phyloP scores from a whole-genome alignment of 92 coral and sea anemone species.

The Phenganax stokvisi region DNA sequence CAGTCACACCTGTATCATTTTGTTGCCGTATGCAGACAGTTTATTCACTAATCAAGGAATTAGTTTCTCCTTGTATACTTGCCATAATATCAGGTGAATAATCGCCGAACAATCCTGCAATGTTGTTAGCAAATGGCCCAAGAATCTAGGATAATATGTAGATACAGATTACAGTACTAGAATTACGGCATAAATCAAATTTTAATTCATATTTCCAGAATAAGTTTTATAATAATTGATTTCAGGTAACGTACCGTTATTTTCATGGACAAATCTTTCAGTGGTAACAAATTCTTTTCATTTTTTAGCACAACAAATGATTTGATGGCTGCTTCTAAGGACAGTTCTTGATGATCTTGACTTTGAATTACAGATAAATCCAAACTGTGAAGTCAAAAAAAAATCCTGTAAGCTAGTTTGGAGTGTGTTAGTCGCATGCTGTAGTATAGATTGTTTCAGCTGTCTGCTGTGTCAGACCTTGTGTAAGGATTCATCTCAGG shows the following conservation, averaged over 20 bases:
- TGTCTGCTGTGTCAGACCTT: conserved; percentile 3
- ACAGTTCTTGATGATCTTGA: conserved; percentile 31
- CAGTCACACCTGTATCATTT: too few relatives aligned
- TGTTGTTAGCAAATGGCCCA: conserved; percentile 48
- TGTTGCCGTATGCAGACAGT: too few relatives aligned
- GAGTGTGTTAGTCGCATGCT: background rate
- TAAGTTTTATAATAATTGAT: background rate
- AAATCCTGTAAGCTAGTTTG: background rate
- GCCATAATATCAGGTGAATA: conserved; percentile 47
- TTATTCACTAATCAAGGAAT: too few relatives aligned
- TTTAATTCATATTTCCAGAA: background rate
- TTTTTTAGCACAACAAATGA: conserved; percentile 49
- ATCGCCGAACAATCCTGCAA: conserved; percentile 39
- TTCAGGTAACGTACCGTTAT: conserved; percentile 32
- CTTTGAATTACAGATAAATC: conserved; percentile 44
- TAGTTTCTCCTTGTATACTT: conserved; percentile 1
- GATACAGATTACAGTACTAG: too few relatives aligned
- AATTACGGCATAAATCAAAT: background rate
- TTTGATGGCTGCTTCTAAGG: conserved; percentile 46
- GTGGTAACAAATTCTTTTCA: conserved; percentile 35
- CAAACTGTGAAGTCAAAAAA: background rate
- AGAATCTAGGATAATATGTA: conserved; percentile 25
- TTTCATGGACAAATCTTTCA: conserved; percentile 36
- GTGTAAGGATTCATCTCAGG: conserved; percentile 50
- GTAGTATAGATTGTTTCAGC: background rate